Conservation (phyloP, 1,140 invertebrate genomes). For the Pentalonia nigronervosa region DNA sequence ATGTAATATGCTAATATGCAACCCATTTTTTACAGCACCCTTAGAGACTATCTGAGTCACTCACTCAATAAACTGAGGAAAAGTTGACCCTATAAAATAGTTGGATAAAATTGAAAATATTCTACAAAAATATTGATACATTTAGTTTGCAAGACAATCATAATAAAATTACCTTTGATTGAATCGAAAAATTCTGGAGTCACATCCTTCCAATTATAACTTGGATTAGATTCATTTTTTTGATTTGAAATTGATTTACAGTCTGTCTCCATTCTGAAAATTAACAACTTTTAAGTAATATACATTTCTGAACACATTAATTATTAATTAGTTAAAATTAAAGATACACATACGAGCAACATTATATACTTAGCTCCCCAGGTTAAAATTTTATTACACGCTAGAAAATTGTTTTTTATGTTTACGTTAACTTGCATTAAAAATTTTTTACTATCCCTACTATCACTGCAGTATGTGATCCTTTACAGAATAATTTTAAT, state of each 20-base stretch:
- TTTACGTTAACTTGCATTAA: too few species aligned
- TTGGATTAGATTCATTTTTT: conserved; percentile 41
- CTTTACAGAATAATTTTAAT: too few species aligned
- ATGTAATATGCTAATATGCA: too few species aligned
- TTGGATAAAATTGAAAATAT: neutral
- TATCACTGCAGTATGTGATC: too few species aligned
- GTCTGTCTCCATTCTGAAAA: conserved; percentile 51
- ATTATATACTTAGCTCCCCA: too few species aligned
- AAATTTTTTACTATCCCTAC: too few species aligned
- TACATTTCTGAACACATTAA: neutral
- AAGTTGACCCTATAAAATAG: neutral
- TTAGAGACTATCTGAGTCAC: neutral
- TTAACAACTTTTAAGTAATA: neutral
- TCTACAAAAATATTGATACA: neutral
- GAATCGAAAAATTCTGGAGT: conserved; percentile 56
- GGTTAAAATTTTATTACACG: too few species aligned
- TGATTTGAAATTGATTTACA: conserved; percentile 36
- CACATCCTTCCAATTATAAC: conserved; percentile 55
- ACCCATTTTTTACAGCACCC: too few species aligned
- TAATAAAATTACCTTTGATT: conserved; percentile 45
- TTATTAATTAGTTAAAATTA: neutral
- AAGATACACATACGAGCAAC: neutral
- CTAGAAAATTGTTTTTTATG: too few species aligned
- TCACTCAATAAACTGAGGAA: neutral
- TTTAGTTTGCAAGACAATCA: neutral